Evolutionary conservation across 2,113 vertebrate species (phyloP), one percentile per base, ranked within the genome.

Genomic region (Scopus umbretta): DNA sequence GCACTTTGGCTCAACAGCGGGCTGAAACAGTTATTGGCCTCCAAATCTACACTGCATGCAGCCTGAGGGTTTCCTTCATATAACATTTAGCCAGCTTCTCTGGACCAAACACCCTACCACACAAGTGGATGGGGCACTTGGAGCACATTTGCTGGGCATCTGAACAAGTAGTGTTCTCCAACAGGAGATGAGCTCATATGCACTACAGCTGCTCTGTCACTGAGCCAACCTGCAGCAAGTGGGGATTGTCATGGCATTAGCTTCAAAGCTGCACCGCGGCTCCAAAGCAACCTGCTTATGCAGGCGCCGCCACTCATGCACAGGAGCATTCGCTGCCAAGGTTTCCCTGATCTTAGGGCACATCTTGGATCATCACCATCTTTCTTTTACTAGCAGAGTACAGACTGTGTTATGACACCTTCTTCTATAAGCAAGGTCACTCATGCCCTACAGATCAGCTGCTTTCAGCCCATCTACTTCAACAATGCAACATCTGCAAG

Each of bases 111-210:
- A 76, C 45, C 8, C 20, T 34, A 52, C 4, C 22, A 47, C 1
- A 2, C 16, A 58, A 74, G 10, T 4, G 25, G 23, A 14, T n/a
- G 34, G 56, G 55, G 56, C 32, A 17, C 45, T 50, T 66, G 38
- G 52, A 82, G 65, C 16, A 8, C 3, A 0, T 56, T 72, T 16
- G 7, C 16, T 42, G 53, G 18, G 36, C 42, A 50, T 40, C 47
- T 36, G 8, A 70, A 50, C 43, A 47, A 34, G 62, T 4, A 36
- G 53, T 6, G 22, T 16, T 42, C 30, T 83, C 62, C 3, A 5
- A 7, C 36, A 73, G 49, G 13, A 67, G 43, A 75, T 0, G 5
- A 90, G 30, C 26, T 76, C 7, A 11, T 11, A 59, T 0, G 0
- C 26, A 2, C 32, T 56, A 23, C 6, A 34, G 49, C 26, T 61